Evolutionary conservation across 2,113 vertebrate species (phyloP).

Genomic region (Cavia porcellus): DNA sequence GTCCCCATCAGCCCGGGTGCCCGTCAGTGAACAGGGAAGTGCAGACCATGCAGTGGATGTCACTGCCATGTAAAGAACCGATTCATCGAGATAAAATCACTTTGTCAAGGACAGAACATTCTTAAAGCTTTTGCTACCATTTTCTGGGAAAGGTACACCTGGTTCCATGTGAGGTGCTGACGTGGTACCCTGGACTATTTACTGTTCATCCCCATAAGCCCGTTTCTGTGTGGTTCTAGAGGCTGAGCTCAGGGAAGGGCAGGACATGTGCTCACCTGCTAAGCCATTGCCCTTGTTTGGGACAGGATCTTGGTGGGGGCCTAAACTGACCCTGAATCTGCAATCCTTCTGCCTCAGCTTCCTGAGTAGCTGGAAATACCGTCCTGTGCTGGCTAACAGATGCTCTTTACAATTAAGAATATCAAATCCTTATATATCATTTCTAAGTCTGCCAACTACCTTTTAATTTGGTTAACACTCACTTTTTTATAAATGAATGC

Average conservation of each 20-base stretch:
- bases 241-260: background rate
- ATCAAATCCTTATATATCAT: background rate
- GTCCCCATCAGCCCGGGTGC: too few relatives aligned
- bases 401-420: background rate
- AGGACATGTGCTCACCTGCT: background rate
- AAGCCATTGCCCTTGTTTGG: background rate
- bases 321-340: background rate
- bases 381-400: background rate
- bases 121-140: background rate
- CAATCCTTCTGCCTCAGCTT: background rate
- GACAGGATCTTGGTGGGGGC: background rate
- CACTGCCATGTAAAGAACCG: background rate
- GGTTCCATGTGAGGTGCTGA: background rate
- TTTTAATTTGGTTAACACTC: background rate
- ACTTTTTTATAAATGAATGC: background rate
- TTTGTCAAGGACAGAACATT: background rate
- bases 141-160: background rate
- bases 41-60: background rate
- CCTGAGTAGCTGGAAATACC: background rate
- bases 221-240: background rate
- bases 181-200: background rate
- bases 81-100: background rate
- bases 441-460: background rate
- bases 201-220: background rate
- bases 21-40: background rate